These are phyloP conservation scores for Rhagologus leucostigma DNA, from an alignment of 2,113 vertebrate species.

Conservation along the genomic window DNA sequence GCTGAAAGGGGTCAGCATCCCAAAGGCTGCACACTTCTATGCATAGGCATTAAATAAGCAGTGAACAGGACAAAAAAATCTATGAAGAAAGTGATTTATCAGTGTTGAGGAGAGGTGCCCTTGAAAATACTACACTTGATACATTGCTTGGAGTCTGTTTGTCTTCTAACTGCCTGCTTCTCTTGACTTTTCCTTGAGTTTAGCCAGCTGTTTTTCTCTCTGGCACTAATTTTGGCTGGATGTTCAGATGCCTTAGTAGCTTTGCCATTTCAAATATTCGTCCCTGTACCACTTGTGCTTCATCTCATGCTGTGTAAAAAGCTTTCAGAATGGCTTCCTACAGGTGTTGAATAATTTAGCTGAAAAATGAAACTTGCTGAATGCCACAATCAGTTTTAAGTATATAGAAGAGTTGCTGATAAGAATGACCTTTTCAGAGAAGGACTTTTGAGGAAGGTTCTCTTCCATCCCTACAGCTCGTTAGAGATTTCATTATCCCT, in stretches of 20 bases:
- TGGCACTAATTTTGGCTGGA: not conserved
- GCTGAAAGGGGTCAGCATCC: not conserved
- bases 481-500: not conserved
- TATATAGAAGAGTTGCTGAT: slow-evolving; percentile 21
- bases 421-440: slow-evolving; percentile 30
- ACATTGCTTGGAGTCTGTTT: not conserved
- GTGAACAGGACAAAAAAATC: fast-evolving
- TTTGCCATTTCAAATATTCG: not conserved
- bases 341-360: slow-evolving; percentile 32
- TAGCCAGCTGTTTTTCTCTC: not conserved
- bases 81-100: not conserved
- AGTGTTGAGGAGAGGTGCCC: not conserved
- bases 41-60: not conserved
- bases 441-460: slow-evolving; percentile 5
- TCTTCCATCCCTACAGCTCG: not conserved
- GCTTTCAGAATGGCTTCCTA: slow-evolving; percentile 27
- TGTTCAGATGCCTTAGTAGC: not conserved
- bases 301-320: slow-evolving; percentile 20
- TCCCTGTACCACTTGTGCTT: not conserved
- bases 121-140: not conserved
- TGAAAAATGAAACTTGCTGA: slow-evolving; percentile 40
- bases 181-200: not conserved
- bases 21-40: not conserved
- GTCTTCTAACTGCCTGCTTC: not conserved
- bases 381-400: slow-evolving; percentile 45